A percentile compares a stretch with the other conserved stretches of the same genome.
These are phyloP conservation scores for Callyntrura sp. DNA, from an alignment of 2,888 invertebrate species.

Conservation along the genomic window DNA sequence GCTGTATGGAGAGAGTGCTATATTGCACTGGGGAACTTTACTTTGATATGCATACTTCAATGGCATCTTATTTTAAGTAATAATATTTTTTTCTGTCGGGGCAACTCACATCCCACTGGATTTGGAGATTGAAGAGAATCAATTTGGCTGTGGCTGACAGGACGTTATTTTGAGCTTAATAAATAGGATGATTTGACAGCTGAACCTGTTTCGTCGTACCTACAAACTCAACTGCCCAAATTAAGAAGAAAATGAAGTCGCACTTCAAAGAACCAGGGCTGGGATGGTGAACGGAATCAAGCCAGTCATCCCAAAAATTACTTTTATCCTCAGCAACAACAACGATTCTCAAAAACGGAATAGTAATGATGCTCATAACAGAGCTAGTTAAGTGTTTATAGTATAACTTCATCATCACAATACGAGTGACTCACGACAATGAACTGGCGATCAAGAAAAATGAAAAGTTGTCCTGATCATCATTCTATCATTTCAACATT, in stretches of 20 bases:
- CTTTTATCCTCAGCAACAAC: not conserved
- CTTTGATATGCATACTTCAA: not conserved
- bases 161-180: not conserved
- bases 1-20: no score
- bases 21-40: no score
- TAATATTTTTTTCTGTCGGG: not conserved
- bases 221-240: not conserved
- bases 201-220: conserved; percentile 14
- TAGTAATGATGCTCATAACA: no score
- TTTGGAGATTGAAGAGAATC: not conserved
- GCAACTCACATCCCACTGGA: not conserved
- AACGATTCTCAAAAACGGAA: no score
- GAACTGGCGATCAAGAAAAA: no score
- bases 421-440: no score
- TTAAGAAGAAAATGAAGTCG: not conserved
- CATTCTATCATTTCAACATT: no score
- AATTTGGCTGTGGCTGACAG: not conserved
- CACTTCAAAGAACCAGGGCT: not conserved
- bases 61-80: conserved; percentile 10
- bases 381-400: no score
- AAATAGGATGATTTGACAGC: not conserved
- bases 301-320: not conserved
- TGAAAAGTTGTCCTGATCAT: no score
- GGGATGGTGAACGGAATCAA: not conserved
- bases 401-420: no score